Base-by-base conservation (phyloP, 2,888 invertebrate genomes). In the Mystacides longicornis region DNA sequence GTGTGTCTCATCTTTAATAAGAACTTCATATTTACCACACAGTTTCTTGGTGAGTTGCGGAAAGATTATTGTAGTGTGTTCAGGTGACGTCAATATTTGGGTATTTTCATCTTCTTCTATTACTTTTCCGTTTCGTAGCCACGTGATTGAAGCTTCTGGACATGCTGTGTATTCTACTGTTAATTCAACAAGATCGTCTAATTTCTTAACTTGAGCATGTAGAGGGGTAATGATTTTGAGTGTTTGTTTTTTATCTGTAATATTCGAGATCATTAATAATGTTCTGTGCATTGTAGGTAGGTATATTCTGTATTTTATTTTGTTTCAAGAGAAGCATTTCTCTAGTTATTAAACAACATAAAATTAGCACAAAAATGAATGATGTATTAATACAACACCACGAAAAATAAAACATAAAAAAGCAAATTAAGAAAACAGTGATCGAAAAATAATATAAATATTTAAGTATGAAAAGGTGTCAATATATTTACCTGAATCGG, bases 11-110 rank as follows among this genome's bases (percentile, higher is more conserved):
- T 89, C 90, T 64, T 83, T 80, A n/a, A 90, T 85, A 22, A 86
- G 77, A 14, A 93, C 85, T 77, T 93, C 93, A 70, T 93, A 95
- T 71, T 91, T 92, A 23, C 95, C 95, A 57, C 82, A 81, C 67
- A 89, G 87, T 66, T 86, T 86, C 68, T 85, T 86, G 45, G 82
- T 81, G 64, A 82, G 79, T 61, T 87, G 83, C 33, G 78, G 73
- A 57, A 93, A 81, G 62, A 71, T 79, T 22, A 92, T 72, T 45
- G 73, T 80, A 0, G 88, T 86, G 59, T 75, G 81, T 47, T 78
- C 82, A 57, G 83, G 80, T 60, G 81, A 78, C 19, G 75, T 77
- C 4, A 72, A 71, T 51, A 89, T 81, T 33, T 73, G 68, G 57
- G 80, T 81, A 61, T 85, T 81, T 50, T 84, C 79, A 63, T 77